These are phyloP conservation scores for Nesidiocoris tenuis DNA, from an alignment of 2,888 invertebrate genomes.

Conservation along the genomic window DNA sequence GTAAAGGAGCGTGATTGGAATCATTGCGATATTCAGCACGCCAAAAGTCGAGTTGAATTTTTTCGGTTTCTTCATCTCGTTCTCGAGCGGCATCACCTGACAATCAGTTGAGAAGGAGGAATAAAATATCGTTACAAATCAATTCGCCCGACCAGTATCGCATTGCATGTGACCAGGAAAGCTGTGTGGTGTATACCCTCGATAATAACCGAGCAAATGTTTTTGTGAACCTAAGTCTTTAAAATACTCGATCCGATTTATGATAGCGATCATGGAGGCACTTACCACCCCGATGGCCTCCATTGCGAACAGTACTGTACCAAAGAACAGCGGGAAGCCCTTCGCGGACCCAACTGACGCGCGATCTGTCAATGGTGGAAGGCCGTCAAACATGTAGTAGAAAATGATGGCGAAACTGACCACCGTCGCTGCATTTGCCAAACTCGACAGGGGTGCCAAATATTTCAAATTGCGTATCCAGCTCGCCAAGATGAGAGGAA, in stretches of 20 bases:
- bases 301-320: slow-evolving; percentile 91
- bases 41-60: slow-evolving; percentile 78
- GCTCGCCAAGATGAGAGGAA: slow-evolving; percentile 70
- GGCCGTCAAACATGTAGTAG: slow-evolving; percentile 77
- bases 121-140: too few species aligned
- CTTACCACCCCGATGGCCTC: slow-evolving; percentile 91
- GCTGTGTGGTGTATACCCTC: too few species aligned
- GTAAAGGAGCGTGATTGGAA: slow-evolving; percentile 78
- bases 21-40: slow-evolving; percentile 82
- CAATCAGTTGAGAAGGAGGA: too few species aligned
- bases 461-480: slow-evolving; percentile 81
- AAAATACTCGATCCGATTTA: too few species aligned
- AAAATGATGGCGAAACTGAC: slow-evolving; percentile 81
- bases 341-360: slow-evolving; percentile 64
- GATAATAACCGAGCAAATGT: too few species aligned
- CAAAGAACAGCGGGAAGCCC: slow-evolving; percentile 88
- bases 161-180: too few species aligned
- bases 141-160: too few species aligned
- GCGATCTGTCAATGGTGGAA: slow-evolving; percentile 65
- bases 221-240: too few species aligned
- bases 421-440: slow-evolving; percentile 83
- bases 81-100: slow-evolving; percentile 87
- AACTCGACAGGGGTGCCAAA: slow-evolving; percentile 83
- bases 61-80: slow-evolving; percentile 87
- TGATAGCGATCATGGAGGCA: too few species aligned